Base-by-base conservation (phyloP, 2,797 vertebrate genomes). In the Pipistrellus pygmaeus region DNA sequence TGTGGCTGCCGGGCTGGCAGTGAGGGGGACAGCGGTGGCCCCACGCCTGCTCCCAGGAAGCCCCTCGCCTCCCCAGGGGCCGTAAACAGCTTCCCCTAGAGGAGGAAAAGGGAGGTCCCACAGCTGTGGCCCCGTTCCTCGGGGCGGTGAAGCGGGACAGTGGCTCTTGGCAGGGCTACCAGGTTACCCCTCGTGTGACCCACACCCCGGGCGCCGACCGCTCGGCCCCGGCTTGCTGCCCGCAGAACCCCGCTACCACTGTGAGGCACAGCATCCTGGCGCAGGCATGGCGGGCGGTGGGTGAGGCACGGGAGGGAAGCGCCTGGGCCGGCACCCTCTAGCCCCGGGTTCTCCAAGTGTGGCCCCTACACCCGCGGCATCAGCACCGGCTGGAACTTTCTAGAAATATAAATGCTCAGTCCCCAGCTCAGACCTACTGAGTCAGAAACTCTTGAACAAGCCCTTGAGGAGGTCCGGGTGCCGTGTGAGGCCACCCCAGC, bases 311-410 rank as follows among this genome's bases (percentile, higher is more conserved):
- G 68, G 55, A 32, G 32, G n/a, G 2, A 46, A 32, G 10, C 10
- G 44, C 68, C 35, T 75, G 2, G 13, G 1, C 2, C 57, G n/a
- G 21, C 5, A 27, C 9, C 35, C 41, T 11, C 35, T 11, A 21
- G 17, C 15, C 13, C 5, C 5, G 27, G 44, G 73, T 11, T 32
- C 38, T 55, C 17, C 2, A 25, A 73, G 41, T 17, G 46, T 30
- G 12, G 46, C 18, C 13, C 27, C 38, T 4, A 1, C 23, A 48
- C 64, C 35, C 30, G 46, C 0, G 6, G 13, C 11, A 18, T n/a
- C 57, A 11, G 13, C 35, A 4, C 3, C 17, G 8, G 41, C 57
- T 44, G 51, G 51, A 72, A 53, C 72, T 46, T 18, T 21, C 8
- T 35, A 62, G 66, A 41, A 30, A 55, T 30, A 81, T 30, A 44